Conservation (phyloP, 1,140 invertebrate genomes). For the Harpegnathos saltator region DNA sequence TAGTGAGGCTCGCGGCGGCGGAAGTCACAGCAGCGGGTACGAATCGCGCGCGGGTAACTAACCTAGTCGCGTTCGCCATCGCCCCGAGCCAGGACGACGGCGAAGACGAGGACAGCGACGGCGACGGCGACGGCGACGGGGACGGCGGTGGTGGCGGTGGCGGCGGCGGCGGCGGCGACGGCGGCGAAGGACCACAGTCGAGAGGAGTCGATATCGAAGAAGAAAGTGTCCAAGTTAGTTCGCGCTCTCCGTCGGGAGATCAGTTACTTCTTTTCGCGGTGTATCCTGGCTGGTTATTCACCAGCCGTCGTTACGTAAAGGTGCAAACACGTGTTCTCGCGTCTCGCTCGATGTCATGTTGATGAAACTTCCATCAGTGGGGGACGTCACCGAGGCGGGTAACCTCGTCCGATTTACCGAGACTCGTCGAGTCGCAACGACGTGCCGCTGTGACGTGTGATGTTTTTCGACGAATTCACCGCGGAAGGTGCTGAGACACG, state of each 20-base stretch:
- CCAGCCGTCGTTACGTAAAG: conserved; percentile 57
- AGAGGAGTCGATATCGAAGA: conserved; percentile 18
- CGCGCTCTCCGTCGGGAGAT: not conserved
- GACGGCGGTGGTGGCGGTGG: not conserved
- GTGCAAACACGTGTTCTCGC: not conserved
- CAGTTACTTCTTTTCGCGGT: not conserved
- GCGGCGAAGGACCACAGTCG: not conserved
- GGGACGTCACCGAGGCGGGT: too few species aligned
- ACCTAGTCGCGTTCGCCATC: conserved; percentile 44
- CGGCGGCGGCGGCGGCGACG: not conserved
- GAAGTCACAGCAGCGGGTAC: not conserved
- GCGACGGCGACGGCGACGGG: not conserved
- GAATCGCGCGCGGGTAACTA: conserved; percentile 37
- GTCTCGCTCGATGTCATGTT: too few species aligned
- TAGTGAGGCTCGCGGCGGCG: not conserved
- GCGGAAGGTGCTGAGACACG: too few species aligned
- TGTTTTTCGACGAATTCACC: too few species aligned
- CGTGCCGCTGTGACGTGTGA: too few species aligned
- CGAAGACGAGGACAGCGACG: not conserved
- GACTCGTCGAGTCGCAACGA: too few species aligned
- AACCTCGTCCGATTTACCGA: too few species aligned
- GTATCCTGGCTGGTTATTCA: too few species aligned
- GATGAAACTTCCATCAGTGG: too few species aligned
- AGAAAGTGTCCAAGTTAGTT: conserved; percentile 27
- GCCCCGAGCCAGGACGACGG: conserved; percentile 18